phyloP scores from a whole-genome alignment of 2,888 invertebrate species.

The Ariolimax columbianus region DNA sequence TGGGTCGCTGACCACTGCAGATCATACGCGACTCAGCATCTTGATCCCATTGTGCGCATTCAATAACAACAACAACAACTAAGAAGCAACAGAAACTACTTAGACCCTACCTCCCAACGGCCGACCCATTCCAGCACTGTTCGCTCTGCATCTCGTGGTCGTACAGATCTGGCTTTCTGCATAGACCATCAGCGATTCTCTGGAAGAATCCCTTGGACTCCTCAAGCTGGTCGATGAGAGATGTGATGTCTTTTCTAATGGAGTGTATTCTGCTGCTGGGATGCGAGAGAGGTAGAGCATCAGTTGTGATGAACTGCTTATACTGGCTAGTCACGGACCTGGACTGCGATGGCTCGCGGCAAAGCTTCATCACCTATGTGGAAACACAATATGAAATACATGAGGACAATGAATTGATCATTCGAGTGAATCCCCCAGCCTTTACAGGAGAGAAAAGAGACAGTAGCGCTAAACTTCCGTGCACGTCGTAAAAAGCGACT shows the following conservation, averaged over 20 bases:
- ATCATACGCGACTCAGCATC: no score
- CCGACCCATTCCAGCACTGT: slow-evolving; percentile 66
- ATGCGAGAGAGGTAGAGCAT: slow-evolving; percentile 2
- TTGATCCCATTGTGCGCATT: no score
- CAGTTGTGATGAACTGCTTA: slow-evolving; percentile 25
- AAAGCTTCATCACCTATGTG: slow-evolving; percentile 10
- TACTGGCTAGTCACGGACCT: not conserved
- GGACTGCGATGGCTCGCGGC: not conserved
- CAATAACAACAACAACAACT: no score
- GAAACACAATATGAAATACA: not conserved
- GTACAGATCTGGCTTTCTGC: slow-evolving; percentile 58
- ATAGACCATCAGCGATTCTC: slow-evolving; percentile 63
- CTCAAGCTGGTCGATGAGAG: slow-evolving; percentile 56
- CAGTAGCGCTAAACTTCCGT: not conserved
- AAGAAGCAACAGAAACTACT: no score
- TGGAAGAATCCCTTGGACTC: slow-evolving; percentile 63
- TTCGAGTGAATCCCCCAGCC: not conserved
- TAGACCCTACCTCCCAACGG: slow-evolving; percentile 59
- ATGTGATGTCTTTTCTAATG: slow-evolving; percentile 48
- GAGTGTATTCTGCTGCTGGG: slow-evolving; percentile 24
- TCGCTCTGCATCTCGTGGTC: slow-evolving; percentile 76
- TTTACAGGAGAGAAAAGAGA: not conserved
- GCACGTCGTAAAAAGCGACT: not conserved
- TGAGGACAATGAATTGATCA: no score
- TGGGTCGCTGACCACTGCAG: no score